Evolutionary conservation across 2,797 vertebrate genomes (phyloP).

Genomic region (Myripristis jacobus): DNA sequence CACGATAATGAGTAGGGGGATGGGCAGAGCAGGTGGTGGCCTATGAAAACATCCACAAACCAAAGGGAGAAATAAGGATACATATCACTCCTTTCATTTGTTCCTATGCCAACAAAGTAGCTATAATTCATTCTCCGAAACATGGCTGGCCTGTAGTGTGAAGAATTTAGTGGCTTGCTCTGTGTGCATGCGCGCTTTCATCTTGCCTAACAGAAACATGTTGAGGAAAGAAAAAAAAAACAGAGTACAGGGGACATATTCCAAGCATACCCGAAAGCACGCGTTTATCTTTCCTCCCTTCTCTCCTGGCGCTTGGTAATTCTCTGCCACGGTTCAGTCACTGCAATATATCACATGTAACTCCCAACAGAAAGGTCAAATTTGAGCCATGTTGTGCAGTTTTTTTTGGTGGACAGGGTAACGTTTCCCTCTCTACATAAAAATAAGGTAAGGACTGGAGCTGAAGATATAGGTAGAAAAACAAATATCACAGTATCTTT

Average conservation of each 20-base stretch:
- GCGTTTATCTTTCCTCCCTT: conserved; percentile 31
- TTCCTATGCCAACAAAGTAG: conserved; percentile 36
- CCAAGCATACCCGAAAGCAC: conserved; percentile 3
- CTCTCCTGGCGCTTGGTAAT: conserved; percentile 25
- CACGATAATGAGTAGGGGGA: conserved; percentile 78
- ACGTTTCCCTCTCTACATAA: conserved; percentile 21
- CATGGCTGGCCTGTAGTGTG: conserved; percentile 13
- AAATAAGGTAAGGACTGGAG: conserved; percentile 7
- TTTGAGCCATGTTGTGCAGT: conserved; percentile 28
- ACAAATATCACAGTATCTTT: too few relatives aligned
- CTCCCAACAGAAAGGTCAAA: conserved; percentile 35
- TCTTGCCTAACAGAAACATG: conserved; percentile 32
- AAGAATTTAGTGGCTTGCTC: conserved; percentile 14
- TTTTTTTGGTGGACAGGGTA: background rate
- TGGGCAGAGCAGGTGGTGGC: conserved; percentile 79
- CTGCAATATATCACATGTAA: conserved; percentile 51
- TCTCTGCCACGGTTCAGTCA: conserved; percentile 35
- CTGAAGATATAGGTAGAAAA: too few relatives aligned
- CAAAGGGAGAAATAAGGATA: conserved; percentile 68
- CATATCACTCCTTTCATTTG: conserved; percentile 44
- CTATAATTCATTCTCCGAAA: conserved; percentile 36
- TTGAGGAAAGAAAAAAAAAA: conserved; percentile 5
- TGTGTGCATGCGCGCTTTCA: conserved; percentile 17
- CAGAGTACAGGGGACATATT: conserved; percentile 41
- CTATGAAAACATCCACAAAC: conserved; percentile 68